phyloP scores from a whole-genome alignment of 2,797 vertebrate species.

The Gallinago stenura region DNA sequence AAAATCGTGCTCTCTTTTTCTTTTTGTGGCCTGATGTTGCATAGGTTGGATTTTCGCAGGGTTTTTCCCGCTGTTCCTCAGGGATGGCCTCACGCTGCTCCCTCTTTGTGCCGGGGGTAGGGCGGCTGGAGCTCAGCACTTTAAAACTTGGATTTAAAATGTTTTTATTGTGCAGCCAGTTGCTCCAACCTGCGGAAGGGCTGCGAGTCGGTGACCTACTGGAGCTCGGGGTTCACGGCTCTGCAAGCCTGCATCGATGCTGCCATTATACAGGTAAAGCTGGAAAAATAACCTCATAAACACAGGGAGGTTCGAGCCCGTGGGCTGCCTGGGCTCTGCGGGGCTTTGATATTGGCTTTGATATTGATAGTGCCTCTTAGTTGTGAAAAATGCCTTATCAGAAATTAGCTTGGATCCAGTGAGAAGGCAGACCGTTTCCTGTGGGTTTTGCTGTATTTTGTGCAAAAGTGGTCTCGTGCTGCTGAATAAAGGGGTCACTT shows the following conservation, averaged over 20 bases:
- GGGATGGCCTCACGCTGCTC: neutral
- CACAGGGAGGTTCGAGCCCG: rapidly evolving
- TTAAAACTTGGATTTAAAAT: no score
- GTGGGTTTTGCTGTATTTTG: rapidly evolving
- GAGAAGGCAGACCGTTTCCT: rapidly evolving
- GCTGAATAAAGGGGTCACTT: rapidly evolving
- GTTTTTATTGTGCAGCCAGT: constrained; percentile 74
- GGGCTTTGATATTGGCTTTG: no score
- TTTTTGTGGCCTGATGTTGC: no score
- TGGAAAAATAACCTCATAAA: rapidly evolving
- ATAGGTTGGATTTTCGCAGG: rapidly evolving
- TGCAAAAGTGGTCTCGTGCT: rapidly evolving
- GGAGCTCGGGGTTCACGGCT: constrained; percentile 89
- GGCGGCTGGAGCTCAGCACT: neutral
- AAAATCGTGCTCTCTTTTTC: neutral
- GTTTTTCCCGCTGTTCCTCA: rapidly evolving
- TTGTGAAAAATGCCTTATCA: rapidly evolving
- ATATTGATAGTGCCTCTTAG: neutral
- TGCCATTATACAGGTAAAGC: constrained; percentile 91
- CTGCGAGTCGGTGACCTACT: constrained; percentile 90
- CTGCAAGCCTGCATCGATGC: constrained; percentile 93
- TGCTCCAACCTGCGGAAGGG: constrained; percentile 86
- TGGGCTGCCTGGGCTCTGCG: neutral
- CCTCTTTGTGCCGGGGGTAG: rapidly evolving
- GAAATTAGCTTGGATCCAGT: rapidly evolving